Base-by-base conservation (phyloP, 2,888 invertebrate species). In the Chloroclystis v-ata region DNA sequence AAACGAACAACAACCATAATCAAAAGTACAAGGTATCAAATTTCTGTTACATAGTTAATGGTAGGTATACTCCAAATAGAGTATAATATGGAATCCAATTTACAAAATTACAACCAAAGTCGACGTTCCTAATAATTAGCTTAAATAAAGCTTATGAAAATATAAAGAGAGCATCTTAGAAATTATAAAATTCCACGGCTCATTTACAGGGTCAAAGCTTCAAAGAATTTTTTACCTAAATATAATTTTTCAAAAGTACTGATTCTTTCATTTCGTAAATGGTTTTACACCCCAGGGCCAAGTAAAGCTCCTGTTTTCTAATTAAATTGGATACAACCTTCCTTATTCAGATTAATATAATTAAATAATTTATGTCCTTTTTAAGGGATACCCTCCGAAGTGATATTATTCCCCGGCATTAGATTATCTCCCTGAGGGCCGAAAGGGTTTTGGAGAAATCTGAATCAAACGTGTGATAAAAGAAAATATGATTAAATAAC, bases 291-390 rank as follows among this genome's bases (percentile, higher is more conserved):
- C 54, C 41, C n/a, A 12, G 42, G 45, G 49, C 32, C 25, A 47
- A 37, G 37, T 54, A 43, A 47, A 39, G 46, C 43, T 43, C 32
- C 50, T 52, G 48, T 49, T 49, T 49, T 45, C 33, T 44, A 52
- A 54, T 52, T 54, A 57, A 35, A 57, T 54, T 51, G 30, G 43
- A 51, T 57, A 52, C 54, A 51, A 51, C 54, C 54, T 47, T 40
- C 33, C 49, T 39, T 39, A 40, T 47, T 49, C 45, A 28, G 45
- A 51, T 51, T 52, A 52, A 54, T 50, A 38, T 29, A 47, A 54
- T 58, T 54, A 52, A 47, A 56, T 56, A 54, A 56, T 54, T 52
- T 43, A 54, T 49, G 52, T 50, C 48, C 48, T 49, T 49, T 55
- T 54, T 48, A 47, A 52, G 50, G 49, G 47, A 42, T 47, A 42